phyloP scores from a whole-genome alignment of 2,113 vertebrate genomes.

The Ciconia stormi region DNA sequence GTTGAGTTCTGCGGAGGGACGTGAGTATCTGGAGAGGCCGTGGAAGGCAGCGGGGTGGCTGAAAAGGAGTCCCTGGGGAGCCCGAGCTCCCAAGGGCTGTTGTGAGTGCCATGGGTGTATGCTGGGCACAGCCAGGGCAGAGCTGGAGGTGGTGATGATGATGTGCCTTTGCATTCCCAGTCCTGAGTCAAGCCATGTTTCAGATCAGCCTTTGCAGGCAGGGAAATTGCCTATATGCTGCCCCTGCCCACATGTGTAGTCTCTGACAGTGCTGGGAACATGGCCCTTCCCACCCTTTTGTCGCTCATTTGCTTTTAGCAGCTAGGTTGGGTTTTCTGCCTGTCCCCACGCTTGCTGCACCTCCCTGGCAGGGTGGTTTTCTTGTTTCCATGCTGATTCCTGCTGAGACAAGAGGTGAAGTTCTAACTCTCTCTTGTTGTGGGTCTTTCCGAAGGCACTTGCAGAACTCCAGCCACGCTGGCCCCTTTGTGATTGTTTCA shows the following conservation, averaged over 20 bases:
- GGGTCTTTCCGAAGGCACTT: slow-evolving; percentile 82
- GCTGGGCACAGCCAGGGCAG: neutral
- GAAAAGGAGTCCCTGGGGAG: neutral
- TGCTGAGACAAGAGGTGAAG: neutral
- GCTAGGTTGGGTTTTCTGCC: neutral
- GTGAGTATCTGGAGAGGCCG: slow-evolving; percentile 75
- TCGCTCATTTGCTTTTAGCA: neutral
- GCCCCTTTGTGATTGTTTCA: slow-evolving; percentile 90
- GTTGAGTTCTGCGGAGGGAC: slow-evolving; percentile 97
- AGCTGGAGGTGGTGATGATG: neutral
- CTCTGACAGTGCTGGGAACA: neutral
- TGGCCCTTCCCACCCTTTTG: neutral
- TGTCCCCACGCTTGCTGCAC: neutral
- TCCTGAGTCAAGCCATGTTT: neutral
- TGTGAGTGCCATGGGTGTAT: accelerated
- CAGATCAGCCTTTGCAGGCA: neutral
- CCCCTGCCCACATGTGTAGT: accelerated
- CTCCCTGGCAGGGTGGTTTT: neutral
- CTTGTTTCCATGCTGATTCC: neutral
- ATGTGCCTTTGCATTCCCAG: neutral
- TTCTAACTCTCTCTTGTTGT: neutral
- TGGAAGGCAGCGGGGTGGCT: accelerated
- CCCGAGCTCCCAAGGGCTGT: neutral
- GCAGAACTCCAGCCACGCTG: slow-evolving; percentile 87
- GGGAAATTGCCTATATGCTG: neutral